These are phyloP conservation scores for Emmelina monodactyla DNA, from an alignment of 2,888 invertebrate genomes.

Conservation along the genomic window DNA sequence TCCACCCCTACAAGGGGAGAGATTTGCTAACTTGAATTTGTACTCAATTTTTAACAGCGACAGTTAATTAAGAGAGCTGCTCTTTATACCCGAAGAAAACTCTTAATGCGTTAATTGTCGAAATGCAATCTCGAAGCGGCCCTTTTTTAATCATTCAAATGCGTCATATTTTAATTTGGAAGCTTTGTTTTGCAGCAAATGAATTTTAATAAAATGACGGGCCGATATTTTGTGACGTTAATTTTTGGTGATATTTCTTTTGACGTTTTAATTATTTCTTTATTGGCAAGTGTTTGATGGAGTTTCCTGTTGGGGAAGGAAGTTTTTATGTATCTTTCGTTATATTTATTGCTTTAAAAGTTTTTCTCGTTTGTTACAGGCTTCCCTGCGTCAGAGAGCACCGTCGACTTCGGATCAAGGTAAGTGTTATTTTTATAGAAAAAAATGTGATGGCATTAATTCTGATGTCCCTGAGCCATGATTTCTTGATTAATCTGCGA, in stretches of 20 bases:
- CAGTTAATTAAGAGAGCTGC: conserved; percentile 61
- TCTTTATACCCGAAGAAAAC: conserved; percentile 57
- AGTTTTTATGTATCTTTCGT: neutral
- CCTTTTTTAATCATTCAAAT: conserved; percentile 51
- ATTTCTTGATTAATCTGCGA: conserved; percentile 24
- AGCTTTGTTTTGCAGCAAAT: conserved; percentile 32
- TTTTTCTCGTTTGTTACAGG: conserved; percentile 44
- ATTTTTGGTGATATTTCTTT: conserved; percentile 3
- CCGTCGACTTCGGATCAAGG: conserved; percentile 56
- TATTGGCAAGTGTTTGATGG: neutral
- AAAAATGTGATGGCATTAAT: conserved; percentile 11
- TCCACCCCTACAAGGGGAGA: conserved; percentile 35
- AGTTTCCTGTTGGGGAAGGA: too few species aligned
- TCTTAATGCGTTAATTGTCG: conserved; percentile 66
- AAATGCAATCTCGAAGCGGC: conserved; percentile 59
- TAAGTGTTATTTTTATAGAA: conserved; percentile 22
- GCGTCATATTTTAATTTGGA: conserved; percentile 55
- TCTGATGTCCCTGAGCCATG: conserved; percentile 14
- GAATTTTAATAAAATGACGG: conserved; percentile 29
- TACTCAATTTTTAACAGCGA: conserved; percentile 65
- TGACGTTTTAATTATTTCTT: conserved; percentile 9
- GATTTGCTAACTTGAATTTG: conserved; percentile 61
- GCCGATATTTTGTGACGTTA: conserved; percentile 5
- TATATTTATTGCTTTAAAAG: neutral
- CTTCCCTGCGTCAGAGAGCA: conserved; percentile 45